These are phyloP conservation scores for Leucophenga montana DNA, from an alignment of 2,888 invertebrate species.

Conservation along the genomic window DNA sequence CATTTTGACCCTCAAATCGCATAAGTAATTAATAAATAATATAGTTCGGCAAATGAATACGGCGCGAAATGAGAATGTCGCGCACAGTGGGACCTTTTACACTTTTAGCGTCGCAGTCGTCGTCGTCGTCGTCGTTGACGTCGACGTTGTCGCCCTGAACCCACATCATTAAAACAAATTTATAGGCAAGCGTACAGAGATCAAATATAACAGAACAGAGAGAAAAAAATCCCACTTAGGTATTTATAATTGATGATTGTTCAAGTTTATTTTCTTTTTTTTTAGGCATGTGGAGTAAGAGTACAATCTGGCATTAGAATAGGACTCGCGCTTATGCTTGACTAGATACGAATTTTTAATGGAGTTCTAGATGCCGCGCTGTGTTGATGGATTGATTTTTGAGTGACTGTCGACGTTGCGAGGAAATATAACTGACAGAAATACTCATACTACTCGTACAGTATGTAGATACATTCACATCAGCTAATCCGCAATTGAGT, in stretches of 20 bases:
- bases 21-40: slow-evolving; percentile 23
- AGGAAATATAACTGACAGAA: no score
- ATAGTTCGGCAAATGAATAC: background rate
- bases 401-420: background rate
- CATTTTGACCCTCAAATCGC: slow-evolving; percentile 22
- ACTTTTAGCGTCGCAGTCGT: background rate
- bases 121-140: no score
- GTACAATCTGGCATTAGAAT: slow-evolving; percentile 1
- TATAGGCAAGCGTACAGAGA: no score
- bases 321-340: background rate
- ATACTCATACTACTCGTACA: no score
- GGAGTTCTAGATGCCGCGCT: background rate
- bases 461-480: no score
- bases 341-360: background rate
- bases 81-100: slow-evolving; percentile 24
- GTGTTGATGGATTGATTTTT: slow-evolving; percentile 14
- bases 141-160: no score
- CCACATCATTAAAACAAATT: no score
- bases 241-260: slow-evolving; percentile 20
- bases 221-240: background rate
- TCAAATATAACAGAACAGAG: background rate
- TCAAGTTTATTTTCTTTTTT: slow-evolving; percentile 1
- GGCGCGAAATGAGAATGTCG: slow-evolving; percentile 12
- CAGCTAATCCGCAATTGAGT: no score
- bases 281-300: slow-evolving; percentile 9